Conservation (phyloP, 2,888 invertebrate species). For the Mesochorus sp. region DNA sequence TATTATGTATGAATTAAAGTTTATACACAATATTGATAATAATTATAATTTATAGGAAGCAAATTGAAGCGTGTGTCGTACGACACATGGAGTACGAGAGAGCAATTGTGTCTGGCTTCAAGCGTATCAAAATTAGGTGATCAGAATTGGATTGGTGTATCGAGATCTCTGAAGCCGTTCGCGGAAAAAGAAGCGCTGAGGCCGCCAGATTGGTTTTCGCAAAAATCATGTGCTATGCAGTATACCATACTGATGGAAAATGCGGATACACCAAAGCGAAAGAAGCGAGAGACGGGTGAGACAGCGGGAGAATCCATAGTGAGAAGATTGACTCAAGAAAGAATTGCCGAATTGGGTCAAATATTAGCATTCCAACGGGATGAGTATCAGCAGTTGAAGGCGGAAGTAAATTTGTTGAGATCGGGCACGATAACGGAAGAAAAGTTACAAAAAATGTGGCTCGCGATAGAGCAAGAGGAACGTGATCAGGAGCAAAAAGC, state of each 20-base stretch:
- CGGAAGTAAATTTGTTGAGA: conserved; percentile 84
- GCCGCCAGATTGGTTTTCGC: conserved; percentile 94
- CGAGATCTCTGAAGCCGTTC: conserved; percentile 89
- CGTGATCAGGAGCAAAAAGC: conserved; percentile 88
- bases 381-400: conserved; percentile 89
- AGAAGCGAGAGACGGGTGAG: conserved; percentile 88
- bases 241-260: conserved; percentile 92
- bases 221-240: conserved; percentile 94
- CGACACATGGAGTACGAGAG: conserved; percentile 93
- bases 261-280: conserved; percentile 92
- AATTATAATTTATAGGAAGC: conserved; percentile 67
- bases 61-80: conserved; percentile 88
- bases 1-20: background rate
- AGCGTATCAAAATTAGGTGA: conserved; percentile 93
- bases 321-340: conserved; percentile 89
- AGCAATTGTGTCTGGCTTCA: conserved; percentile 93
- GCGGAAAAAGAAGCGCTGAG: conserved; percentile 87
- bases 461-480: conserved; percentile 88
- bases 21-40: background rate
- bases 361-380: conserved; percentile 88
- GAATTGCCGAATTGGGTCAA: conserved; percentile 90
- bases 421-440: conserved; percentile 87
- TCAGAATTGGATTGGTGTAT: conserved; percentile 96
- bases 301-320: conserved; percentile 92
- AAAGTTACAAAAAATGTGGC: conserved; percentile 89